Evolutionary conservation across 1,140 invertebrate genomes (phyloP).

Genomic region (Drosophila asahinai): DNA sequence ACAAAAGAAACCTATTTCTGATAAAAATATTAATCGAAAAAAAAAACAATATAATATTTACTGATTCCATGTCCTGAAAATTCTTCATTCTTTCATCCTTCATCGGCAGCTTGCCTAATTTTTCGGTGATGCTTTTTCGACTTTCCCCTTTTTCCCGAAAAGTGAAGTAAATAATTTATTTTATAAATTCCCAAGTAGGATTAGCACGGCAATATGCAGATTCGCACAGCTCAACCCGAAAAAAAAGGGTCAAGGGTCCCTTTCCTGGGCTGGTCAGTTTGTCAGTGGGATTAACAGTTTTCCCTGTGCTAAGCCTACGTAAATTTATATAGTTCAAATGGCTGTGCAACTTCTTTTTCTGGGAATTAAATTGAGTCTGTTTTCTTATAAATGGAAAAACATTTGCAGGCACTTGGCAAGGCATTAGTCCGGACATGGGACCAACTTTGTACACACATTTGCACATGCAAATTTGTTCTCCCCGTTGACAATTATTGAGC

Average conservation of each 20-base stretch:
- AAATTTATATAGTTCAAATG: slow-evolving; percentile 80
- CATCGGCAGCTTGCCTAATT: slow-evolving; percentile 16
- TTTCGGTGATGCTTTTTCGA: slow-evolving; percentile 51
- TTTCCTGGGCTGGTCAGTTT: slow-evolving; percentile 20
- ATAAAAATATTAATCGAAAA: too few relatives aligned
- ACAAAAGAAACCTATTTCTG: background rate
- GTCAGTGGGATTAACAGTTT: slow-evolving; percentile 62
- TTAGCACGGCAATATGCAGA: slow-evolving; percentile 82
- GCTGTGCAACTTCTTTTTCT: slow-evolving; percentile 27
- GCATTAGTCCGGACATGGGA: slow-evolving; percentile 50
- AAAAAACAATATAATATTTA: background rate
- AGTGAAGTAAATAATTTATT: slow-evolving; percentile 78
- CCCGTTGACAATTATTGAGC: slow-evolving; percentile 76
- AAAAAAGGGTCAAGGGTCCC: slow-evolving; percentile 72
- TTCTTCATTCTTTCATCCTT: slow-evolving; percentile 1
- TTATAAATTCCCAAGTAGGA: slow-evolving; percentile 81
- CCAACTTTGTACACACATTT: slow-evolving; percentile 31
- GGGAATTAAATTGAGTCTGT: slow-evolving; percentile 80
- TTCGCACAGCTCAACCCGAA: slow-evolving; percentile 40
- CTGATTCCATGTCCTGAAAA: too few relatives aligned
- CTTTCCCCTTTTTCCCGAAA: slow-evolving; percentile 17
- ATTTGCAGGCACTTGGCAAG: slow-evolving; percentile 68
- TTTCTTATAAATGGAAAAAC: slow-evolving; percentile 76
- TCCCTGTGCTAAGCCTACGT: slow-evolving; percentile 70
- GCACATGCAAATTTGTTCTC: slow-evolving; percentile 33